A percentile compares a stretch with the other conserved stretches of the same genome.
These are phyloP conservation scores for Perdita meconis DNA, from an alignment of 2,888 invertebrate genomes.

Conservation along the genomic window DNA sequence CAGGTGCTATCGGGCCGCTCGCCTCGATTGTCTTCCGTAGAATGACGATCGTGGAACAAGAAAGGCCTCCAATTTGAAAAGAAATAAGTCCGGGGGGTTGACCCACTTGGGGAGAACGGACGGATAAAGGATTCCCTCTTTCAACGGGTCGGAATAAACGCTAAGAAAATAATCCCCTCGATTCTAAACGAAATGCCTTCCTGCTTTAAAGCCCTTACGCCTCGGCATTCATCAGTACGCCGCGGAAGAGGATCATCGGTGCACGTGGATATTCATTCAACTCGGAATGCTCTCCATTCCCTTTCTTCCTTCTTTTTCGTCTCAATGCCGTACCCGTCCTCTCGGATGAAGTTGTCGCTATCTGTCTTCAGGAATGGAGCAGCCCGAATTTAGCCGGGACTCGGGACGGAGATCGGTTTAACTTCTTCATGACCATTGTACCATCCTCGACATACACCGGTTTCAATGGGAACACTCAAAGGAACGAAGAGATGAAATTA, in stretches of 20 bases:
- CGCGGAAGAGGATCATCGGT: conserved; percentile 22
- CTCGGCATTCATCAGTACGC: conserved; percentile 20
- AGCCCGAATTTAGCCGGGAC: background rate
- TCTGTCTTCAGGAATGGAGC: background rate
- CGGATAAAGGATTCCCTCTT: conserved; percentile 19
- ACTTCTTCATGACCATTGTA: too few species aligned
- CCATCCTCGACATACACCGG: too few species aligned
- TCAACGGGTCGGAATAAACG: conserved; percentile 39
- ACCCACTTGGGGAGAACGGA: conserved; percentile 21
- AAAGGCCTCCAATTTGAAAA: conserved; percentile 6
- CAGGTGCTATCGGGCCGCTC: background rate
- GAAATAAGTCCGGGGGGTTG: conserved; percentile 16
- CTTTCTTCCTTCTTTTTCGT: background rate
- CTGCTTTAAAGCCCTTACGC: conserved; percentile 34
- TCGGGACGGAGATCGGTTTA: too few species aligned
- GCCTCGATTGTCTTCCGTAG: background rate
- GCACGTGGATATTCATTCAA: conserved; percentile 51
- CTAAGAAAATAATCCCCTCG: conserved; percentile 54
- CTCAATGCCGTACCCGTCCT: conserved; percentile 19
- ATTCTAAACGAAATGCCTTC: conserved; percentile 43
- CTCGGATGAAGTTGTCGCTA: background rate
- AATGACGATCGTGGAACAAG: background rate
- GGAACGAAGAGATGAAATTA: too few species aligned
- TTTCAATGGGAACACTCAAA: too few species aligned
- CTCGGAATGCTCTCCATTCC: conserved; percentile 1